These are phyloP conservation scores for Sebastes miniatus DNA, from an alignment of 2,797 vertebrate species.

Conservation along the genomic window DNA sequence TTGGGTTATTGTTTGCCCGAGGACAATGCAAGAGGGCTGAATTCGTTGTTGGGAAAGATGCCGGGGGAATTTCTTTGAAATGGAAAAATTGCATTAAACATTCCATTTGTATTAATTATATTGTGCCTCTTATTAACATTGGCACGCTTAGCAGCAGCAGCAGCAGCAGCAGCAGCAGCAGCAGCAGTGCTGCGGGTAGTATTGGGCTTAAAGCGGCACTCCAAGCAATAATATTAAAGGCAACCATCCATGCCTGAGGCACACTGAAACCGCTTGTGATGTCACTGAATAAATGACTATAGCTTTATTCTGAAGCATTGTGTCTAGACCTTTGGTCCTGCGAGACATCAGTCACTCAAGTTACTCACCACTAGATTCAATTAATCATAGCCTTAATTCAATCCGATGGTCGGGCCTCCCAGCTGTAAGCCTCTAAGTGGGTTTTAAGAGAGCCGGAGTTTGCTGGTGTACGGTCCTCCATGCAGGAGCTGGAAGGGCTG, in stretches of 20 bases:
- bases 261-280: conserved; percentile 40
- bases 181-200: conserved; percentile 31
- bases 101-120: conserved; percentile 81
- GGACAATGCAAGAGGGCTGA: conserved; percentile 59
- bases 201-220: conserved; percentile 50
- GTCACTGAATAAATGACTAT: conserved; percentile 48
- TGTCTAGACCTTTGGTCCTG: conserved; percentile 69
- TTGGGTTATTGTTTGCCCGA: conserved; percentile 67
- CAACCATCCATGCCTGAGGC: conserved; percentile 60
- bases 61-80: conserved; percentile 78
- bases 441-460: conserved; percentile 59
- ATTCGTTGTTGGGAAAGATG: conserved; percentile 54
- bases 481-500: conserved; percentile 36
- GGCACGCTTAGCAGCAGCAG: conserved; percentile 20
- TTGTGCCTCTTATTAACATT: conserved; percentile 65
- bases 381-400: conserved; percentile 72
- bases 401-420: conserved; percentile 56
- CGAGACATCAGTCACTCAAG: conserved; percentile 70
- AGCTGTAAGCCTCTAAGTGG: conserved; percentile 63
- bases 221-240: conserved; percentile 53
- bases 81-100: conserved; percentile 81
- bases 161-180: conserved; percentile 23
- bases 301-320: conserved; percentile 55
- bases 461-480: conserved; percentile 16
- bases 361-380: conserved; percentile 69